Evolutionary conservation across 2,888 invertebrate genomes (phyloP).

Genomic region (Andrena marginata): DNA sequence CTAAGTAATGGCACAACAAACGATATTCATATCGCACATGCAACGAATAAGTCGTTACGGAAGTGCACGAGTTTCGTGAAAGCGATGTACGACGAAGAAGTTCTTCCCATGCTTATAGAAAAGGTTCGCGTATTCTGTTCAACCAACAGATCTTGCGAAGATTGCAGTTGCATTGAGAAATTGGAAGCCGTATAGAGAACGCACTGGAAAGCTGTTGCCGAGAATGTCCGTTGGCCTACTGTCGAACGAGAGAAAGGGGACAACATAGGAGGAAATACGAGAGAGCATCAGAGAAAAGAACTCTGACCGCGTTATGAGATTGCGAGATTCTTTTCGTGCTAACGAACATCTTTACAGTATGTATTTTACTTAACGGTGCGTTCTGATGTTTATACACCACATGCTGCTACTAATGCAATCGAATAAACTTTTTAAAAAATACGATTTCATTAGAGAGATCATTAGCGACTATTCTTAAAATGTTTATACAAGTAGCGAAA

Average conservation of each 20-base stretch:
- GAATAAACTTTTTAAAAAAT: too few species aligned
- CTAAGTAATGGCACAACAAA: background rate
- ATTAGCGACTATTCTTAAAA: too few species aligned
- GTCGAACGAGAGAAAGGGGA: slow-evolving; percentile 70
- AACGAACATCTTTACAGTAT: background rate
- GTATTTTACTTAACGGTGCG: background rate
- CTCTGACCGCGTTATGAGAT: slow-evolving; percentile 66
- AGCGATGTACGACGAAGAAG: slow-evolving; percentile 64
- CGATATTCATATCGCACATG: background rate
- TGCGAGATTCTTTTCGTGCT: slow-evolving; percentile 42
- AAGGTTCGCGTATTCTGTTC: slow-evolving; percentile 31
- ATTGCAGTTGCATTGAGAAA: slow-evolving; percentile 63
- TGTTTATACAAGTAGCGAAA: too few species aligned
- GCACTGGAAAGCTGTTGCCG: slow-evolving; percentile 71
- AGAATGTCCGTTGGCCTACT: slow-evolving; percentile 74
- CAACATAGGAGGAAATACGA: slow-evolving; percentile 52
- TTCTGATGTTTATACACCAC: too few species aligned
- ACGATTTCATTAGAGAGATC: too few species aligned
- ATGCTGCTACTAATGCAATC: too few species aligned
- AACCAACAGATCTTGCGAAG: slow-evolving; percentile 66
- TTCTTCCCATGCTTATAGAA: slow-evolving; percentile 45
- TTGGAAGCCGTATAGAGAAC: slow-evolving; percentile 54
- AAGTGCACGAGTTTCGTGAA: slow-evolving; percentile 49
- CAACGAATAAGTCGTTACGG: background rate
- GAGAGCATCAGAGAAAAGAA: slow-evolving; percentile 59